These are phyloP conservation scores for Campoplex nolae DNA, from an alignment of 2,888 invertebrate genomes.

Conservation along the genomic window DNA sequence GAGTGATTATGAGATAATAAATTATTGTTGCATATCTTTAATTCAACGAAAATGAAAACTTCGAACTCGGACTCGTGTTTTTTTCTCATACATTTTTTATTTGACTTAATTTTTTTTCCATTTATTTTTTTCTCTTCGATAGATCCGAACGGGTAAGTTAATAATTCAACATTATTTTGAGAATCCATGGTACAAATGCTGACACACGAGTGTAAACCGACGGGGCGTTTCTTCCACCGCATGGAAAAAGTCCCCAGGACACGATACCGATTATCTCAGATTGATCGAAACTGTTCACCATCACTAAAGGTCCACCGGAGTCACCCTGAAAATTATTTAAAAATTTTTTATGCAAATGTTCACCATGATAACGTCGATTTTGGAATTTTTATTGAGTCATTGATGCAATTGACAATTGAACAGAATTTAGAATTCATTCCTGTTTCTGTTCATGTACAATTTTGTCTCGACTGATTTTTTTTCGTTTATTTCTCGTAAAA, in stretches of 20 bases:
- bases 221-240: slow-evolving; percentile 80
- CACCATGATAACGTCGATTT: neutral
- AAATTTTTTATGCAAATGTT: neutral
- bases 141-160: slow-evolving; percentile 37
- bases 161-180: slow-evolving; percentile 72
- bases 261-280: slow-evolving; percentile 81
- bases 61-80: neutral
- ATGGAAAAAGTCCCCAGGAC: slow-evolving; percentile 83
- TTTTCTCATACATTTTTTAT: slow-evolving; percentile 3
- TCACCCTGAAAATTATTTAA: slow-evolving; percentile 78
- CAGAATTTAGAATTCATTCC: too few relatives aligned
- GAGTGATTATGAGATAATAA: slow-evolving; percentile 61
- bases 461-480: neutral
- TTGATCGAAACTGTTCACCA: slow-evolving; percentile 74
- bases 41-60: slow-evolving; percentile 15
- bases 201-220: slow-evolving; percentile 82
- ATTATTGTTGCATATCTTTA: slow-evolving; percentile 54
- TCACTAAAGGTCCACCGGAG: slow-evolving; percentile 82
- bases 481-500: neutral
- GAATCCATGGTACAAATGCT: slow-evolving; percentile 80
- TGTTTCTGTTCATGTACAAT: too few relatives aligned
- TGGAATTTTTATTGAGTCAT: neutral
- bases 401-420: neutral
- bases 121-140: neutral
- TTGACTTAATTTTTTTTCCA: too few relatives aligned